Evolutionary conservation across 1,140 invertebrate species (phyloP).

Genomic region (Callitettix versicolor): DNA sequence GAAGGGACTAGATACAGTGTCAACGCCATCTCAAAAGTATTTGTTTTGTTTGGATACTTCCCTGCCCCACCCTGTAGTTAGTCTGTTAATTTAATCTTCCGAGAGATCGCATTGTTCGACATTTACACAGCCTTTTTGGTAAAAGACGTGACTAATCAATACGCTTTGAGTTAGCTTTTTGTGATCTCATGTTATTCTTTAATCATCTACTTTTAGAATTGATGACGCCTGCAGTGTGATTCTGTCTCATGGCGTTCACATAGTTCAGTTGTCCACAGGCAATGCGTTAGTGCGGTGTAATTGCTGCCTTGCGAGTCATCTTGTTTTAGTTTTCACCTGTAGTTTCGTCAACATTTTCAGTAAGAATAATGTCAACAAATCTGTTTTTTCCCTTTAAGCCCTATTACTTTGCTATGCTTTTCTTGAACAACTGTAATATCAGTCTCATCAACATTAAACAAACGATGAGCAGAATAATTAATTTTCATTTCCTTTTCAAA

Average conservation of each 20-base stretch:
- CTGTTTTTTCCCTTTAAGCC: slow-evolving; percentile 27
- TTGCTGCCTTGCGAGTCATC: no score
- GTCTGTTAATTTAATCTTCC: no score
- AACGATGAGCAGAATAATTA: slow-evolving; percentile 17
- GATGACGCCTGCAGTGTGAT: no score
- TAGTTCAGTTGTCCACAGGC: no score
- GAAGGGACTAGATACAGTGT: no score
- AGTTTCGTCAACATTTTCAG: slow-evolving; percentile 25
- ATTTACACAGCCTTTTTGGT: slow-evolving; percentile 29
- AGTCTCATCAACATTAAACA: slow-evolving; percentile 34
- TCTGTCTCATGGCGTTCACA: slow-evolving; percentile 29
- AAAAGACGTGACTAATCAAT: no score
- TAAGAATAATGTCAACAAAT: slow-evolving; percentile 22
- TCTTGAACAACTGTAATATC: slow-evolving; percentile 29
- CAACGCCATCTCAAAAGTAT: no score
- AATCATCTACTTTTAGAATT: slow-evolving; percentile 31
- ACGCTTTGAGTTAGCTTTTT: slow-evolving; percentile 30
- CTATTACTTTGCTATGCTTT: slow-evolving; percentile 25
- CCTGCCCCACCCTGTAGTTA: no score
- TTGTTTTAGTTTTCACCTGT: no score
- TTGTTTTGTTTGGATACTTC: no score
- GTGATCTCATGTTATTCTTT: slow-evolving; percentile 24
- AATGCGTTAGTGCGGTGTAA: slow-evolving; percentile 23
- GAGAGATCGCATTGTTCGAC: slow-evolving; percentile 23
- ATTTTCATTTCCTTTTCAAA: slow-evolving; percentile 18